These are phyloP conservation scores for Cydia fagiglandana DNA, from an alignment of 1,140 invertebrate genomes.

Conservation along the genomic window DNA sequence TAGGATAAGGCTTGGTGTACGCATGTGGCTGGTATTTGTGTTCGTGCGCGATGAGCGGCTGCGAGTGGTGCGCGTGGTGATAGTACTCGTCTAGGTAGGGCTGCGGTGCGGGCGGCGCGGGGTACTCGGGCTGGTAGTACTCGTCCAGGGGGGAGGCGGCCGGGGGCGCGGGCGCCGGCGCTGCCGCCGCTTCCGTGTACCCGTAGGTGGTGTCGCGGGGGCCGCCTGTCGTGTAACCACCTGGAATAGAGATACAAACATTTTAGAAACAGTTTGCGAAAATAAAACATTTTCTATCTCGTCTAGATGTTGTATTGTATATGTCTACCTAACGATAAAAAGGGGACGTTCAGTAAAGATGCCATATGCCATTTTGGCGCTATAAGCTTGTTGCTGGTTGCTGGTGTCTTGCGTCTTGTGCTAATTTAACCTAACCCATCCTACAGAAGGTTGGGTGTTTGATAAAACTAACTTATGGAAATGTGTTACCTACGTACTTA, in stretches of 20 bases:
- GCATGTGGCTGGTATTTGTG: conserved; percentile 84
- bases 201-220: conserved; percentile 70
- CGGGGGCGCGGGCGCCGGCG: conserved; percentile 54
- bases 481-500: neutral
- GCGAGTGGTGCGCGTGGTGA: conserved; percentile 80
- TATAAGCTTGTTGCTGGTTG: too few relatives aligned
- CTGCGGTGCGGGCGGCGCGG: conserved; percentile 60
- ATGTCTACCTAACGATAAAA: neutral
- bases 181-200: conserved; percentile 61
- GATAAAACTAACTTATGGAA: neutral
- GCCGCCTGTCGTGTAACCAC: conserved; percentile 75
- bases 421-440: too few relatives aligned
- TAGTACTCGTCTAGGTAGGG: conserved; percentile 73
- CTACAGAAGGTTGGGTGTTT: neutral
- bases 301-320: neutral
- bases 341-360: neutral
- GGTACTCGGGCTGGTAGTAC: conserved; percentile 74
- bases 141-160: conserved; percentile 69
- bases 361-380: neutral
- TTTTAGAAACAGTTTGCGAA: neutral
- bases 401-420: too few relatives aligned
- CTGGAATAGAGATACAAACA: conserved; percentile 49
- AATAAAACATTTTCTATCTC: neutral
- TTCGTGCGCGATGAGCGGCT: conserved; percentile 82
- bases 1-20: conserved; percentile 84